Evolutionary conservation across 1,140 invertebrate species (phyloP).

Genomic region (Varroa destructor): DNA sequence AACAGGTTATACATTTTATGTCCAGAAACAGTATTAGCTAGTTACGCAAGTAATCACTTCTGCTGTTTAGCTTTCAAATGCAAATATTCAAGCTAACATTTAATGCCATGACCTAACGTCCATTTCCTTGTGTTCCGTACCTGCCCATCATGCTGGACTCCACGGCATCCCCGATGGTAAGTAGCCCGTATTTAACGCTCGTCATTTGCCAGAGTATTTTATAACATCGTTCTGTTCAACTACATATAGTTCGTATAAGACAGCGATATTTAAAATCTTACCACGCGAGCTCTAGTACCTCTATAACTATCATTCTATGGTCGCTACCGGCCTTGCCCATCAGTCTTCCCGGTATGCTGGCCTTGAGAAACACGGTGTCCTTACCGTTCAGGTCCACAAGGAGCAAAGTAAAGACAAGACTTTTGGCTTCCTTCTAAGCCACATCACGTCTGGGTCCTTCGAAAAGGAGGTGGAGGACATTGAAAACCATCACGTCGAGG

Average conservation of each 20-base stretch:
- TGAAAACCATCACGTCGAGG: slow-evolving; percentile 18
- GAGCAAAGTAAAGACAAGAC: slow-evolving; percentile 5
- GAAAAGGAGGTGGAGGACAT: slow-evolving; percentile 25
- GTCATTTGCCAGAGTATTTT: no score
- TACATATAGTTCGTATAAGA: no score
- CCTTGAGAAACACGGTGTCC: slow-evolving; percentile 25
- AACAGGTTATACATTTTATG: no score
- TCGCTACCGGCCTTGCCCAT: slow-evolving; percentile 23
- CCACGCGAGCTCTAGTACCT: neutral
- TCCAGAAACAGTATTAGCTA: no score
- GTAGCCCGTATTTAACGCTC: neutral
- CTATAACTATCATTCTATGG: slow-evolving; percentile 11
- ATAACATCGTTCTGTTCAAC: no score
- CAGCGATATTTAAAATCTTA: no score
- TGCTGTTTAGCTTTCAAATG: no score
- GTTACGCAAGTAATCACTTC: no score
- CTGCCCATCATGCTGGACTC: slow-evolving; percentile 8
- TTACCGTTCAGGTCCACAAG: slow-evolving; percentile 26
- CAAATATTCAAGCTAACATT: no score
- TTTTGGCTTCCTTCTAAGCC: slow-evolving; percentile 5
- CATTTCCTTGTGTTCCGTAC: neutral
- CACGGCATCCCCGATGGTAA: slow-evolving; percentile 21
- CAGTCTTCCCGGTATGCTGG: slow-evolving; percentile 1
- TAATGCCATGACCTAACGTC: neutral
- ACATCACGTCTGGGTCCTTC: slow-evolving; percentile 21